These are phyloP conservation scores for Polydrusus tereticollis DNA, from an alignment of 2,888 invertebrate species.

Conservation along the genomic window DNA sequence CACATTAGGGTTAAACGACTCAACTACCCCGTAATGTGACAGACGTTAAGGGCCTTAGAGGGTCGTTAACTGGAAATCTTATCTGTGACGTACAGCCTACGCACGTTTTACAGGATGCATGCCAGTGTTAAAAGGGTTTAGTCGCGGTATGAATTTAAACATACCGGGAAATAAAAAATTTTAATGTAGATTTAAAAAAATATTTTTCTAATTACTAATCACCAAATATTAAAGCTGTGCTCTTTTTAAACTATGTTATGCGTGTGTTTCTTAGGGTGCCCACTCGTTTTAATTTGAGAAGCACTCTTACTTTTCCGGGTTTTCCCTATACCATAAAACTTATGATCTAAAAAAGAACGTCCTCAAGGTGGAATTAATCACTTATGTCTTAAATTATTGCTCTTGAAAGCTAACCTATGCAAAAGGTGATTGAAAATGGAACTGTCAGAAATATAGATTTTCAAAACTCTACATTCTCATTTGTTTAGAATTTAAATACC, in stretches of 20 bases:
- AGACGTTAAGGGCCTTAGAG: constrained; percentile 32
- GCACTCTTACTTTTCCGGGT: neutral
- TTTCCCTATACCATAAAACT: too few relatives aligned
- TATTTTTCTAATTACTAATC: too few relatives aligned
- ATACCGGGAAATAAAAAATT: neutral
- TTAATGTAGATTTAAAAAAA: too few relatives aligned
- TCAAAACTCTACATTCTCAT: too few relatives aligned
- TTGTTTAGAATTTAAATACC: too few relatives aligned
- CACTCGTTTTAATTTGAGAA: neutral
- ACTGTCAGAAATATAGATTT: too few relatives aligned
- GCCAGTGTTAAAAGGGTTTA: constrained; percentile 10
- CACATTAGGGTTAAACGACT: constrained; percentile 34
- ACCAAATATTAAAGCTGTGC: neutral
- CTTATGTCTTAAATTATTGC: too few relatives aligned
- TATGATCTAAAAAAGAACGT: too few relatives aligned
- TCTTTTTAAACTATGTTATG: neutral
- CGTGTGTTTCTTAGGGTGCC: neutral
- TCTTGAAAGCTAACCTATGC: too few relatives aligned
- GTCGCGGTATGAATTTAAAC: neutral
- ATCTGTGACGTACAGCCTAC: constrained; percentile 26
- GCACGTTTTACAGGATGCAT: constrained; percentile 29
- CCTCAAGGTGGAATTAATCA: too few relatives aligned
- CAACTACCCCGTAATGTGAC: constrained; percentile 29
- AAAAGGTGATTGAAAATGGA: too few relatives aligned
- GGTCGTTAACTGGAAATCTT: constrained; percentile 33